Evolutionary conservation across 2,888 invertebrate species (phyloP).

Genomic region (Melikaiella ostensackeni): DNA sequence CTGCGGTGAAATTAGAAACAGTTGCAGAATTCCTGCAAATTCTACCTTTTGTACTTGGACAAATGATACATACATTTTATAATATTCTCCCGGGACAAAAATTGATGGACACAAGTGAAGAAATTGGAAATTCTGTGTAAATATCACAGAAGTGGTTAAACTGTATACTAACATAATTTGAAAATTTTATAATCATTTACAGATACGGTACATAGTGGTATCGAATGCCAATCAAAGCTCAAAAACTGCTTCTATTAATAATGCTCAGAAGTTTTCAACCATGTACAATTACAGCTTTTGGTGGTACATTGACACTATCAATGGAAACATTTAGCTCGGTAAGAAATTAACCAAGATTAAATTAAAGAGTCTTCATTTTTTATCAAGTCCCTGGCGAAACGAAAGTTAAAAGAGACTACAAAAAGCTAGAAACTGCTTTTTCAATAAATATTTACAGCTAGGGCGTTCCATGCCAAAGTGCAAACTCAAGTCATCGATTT

Average conservation of each 20-base stretch:
- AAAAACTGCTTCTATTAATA: constrained; percentile 15
- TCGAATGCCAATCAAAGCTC: constrained; percentile 8
- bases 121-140: constrained; percentile 8
- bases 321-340: constrained; percentile 12
- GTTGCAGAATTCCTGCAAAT: constrained; percentile 1
- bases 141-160: background rate
- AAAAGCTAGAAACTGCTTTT: too few relatives aligned
- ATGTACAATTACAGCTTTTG: constrained; percentile 1
- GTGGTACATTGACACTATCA: background rate
- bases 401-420: too few relatives aligned
- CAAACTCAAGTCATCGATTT: too few relatives aligned
- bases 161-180: background rate
- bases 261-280: constrained; percentile 2
- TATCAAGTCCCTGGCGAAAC: too few relatives aligned
- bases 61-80: background rate
- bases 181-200: background rate
- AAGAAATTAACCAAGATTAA: background rate
- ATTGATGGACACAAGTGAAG: constrained; percentile 1
- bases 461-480: too few relatives aligned
- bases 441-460: too few relatives aligned
- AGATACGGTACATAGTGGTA: constrained; percentile 10
- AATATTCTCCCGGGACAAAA: constrained; percentile 13
- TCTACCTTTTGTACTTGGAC: background rate
- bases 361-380: too few relatives aligned
- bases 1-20: background rate